phyloP scores from a whole-genome alignment of 2,797 vertebrate species.

The Threskiornis aethiopicus region DNA sequence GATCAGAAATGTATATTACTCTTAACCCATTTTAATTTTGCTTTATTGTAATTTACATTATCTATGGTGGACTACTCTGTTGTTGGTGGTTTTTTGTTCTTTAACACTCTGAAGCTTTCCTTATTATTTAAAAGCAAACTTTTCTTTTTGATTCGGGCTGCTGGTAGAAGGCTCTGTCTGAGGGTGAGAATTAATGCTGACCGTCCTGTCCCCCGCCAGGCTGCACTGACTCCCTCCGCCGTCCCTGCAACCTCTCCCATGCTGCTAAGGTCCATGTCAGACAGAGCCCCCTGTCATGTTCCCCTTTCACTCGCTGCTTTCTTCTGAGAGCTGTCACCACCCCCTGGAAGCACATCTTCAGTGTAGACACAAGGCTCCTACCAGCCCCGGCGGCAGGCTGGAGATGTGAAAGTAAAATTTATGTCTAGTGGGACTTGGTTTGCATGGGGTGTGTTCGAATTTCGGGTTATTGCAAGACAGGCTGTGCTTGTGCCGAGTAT shows the following conservation, averaged over 20 bases:
- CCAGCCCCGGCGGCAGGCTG: slow-evolving; percentile 53
- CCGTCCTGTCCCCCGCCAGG: slow-evolving; percentile 33
- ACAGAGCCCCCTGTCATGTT: slow-evolving; percentile 85
- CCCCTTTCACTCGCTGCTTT: slow-evolving; percentile 81
- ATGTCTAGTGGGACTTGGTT: not conserved
- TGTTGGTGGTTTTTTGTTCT: not conserved
- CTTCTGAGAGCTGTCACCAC: slow-evolving; percentile 84
- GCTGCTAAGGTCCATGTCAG: slow-evolving; percentile 88
- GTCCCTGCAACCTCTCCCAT: slow-evolving; percentile 70
- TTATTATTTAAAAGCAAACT: slow-evolving; percentile 11
- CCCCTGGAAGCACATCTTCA: slow-evolving; percentile 73
- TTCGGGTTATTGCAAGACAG: not conserved
- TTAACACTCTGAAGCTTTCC: not conserved
- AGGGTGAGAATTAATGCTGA: slow-evolving; percentile 62
- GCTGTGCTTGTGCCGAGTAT: not conserved
- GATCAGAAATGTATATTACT: not conserved
- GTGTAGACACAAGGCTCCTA: slow-evolving; percentile 68
- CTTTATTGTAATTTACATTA: not conserved
- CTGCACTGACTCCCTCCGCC: slow-evolving; percentile 19
- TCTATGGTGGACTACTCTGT: not conserved
- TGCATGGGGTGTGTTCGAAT: fast-evolving
- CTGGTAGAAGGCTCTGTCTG: slow-evolving; percentile 15
- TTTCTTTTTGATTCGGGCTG: not conserved
- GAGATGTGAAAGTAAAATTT: slow-evolving; percentile 62
- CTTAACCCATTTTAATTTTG: not conserved